Conservation (phyloP, 2,797 vertebrate species). For the Protosalanx chinensis region DNA sequence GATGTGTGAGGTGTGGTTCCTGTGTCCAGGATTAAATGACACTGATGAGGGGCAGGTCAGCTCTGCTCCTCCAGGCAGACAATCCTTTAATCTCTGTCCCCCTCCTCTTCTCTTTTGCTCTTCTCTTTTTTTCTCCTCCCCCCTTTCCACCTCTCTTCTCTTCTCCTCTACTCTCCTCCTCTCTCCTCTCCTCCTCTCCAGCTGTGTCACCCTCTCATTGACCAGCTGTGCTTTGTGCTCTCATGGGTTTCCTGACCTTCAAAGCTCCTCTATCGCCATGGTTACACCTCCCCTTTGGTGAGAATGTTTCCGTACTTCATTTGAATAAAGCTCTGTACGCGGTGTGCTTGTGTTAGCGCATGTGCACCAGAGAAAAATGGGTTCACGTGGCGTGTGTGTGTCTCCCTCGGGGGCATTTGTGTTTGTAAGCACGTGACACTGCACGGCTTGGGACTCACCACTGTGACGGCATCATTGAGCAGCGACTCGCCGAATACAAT, state of each 20-base stretch:
- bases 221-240: background rate
- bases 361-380: background rate
- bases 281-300: conserved; percentile 5
- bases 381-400: background rate
- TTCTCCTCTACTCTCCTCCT: too few species aligned
- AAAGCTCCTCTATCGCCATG: conserved; percentile 24
- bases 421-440: background rate
- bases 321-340: background rate
- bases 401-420: background rate
- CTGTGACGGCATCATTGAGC: conserved; percentile 92
- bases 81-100: too few species aligned
- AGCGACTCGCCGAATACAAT: conserved; percentile 95
- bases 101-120: too few species aligned
- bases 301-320: too few species aligned
- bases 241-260: conserved; percentile 14
- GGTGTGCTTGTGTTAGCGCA: conserved; percentile 15
- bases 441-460: conserved; percentile 76
- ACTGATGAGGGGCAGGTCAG: background rate
- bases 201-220: background rate
- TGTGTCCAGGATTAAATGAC: background rate
- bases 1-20: background rate
- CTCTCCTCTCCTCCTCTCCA: background rate
- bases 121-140: too few species aligned
- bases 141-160: too few species aligned
- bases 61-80: too few species aligned